A percentile compares a stretch with the other conserved stretches of the same genome.
phyloP scores from a whole-genome alignment of 2,888 invertebrate species.

The Orthosia gracilis region DNA sequence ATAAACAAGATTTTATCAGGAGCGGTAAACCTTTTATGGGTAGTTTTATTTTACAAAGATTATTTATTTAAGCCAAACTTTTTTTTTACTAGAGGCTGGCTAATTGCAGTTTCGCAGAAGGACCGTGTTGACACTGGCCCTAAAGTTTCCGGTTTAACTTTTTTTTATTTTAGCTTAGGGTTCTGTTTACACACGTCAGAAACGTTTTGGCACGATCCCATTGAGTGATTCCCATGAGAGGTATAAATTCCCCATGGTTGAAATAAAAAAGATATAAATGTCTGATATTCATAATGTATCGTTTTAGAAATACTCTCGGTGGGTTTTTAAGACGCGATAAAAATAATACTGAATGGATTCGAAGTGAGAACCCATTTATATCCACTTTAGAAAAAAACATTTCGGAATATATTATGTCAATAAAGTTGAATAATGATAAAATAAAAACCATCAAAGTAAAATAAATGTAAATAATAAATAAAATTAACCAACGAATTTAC shows the following conservation, averaged over 20 bases:
- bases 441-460: constrained; percentile 40
- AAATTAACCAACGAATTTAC: constrained; percentile 25
- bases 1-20: constrained; percentile 27
- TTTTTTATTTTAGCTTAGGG: constrained; percentile 70
- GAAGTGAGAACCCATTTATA: constrained; percentile 45
- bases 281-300: constrained; percentile 57
- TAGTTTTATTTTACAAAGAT: constrained; percentile 60
- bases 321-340: constrained; percentile 63
- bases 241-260: constrained; percentile 72
- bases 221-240: constrained; percentile 72
- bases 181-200: constrained; percentile 76
- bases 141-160: constrained; percentile 81
- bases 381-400: constrained; percentile 51
- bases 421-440: constrained; percentile 34
- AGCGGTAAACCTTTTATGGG: constrained; percentile 54
- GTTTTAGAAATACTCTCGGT: constrained; percentile 57
- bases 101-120: constrained; percentile 86
- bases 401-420: constrained; percentile 48
- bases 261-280: constrained; percentile 68
- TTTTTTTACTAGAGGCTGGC: constrained; percentile 67
- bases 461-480: constrained; percentile 44
- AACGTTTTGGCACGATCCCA: constrained; percentile 78
- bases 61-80: constrained; percentile 64
- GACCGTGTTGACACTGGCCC: constrained; percentile 81
- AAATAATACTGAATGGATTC: constrained; percentile 63